Conservation (phyloP, 2,797 vertebrate species). For the Anguilla megastoma region DNA sequence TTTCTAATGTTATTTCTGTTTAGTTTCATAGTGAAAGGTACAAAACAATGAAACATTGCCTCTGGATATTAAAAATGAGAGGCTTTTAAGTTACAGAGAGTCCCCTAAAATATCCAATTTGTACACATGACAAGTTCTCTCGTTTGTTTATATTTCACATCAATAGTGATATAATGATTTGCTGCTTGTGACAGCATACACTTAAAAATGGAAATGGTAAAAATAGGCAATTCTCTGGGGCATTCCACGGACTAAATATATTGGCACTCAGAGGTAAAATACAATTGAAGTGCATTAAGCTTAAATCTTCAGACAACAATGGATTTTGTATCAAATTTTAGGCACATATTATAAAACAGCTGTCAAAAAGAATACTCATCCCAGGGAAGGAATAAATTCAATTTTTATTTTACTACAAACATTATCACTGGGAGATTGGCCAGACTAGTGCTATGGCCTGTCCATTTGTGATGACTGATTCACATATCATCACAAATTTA, state of each 20-base stretch:
- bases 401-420: neutral
- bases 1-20: neutral
- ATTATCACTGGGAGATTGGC: neutral
- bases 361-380: conserved; percentile 1
- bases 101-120: neutral
- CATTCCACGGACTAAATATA: neutral
- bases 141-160: neutral
- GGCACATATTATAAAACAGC: neutral
- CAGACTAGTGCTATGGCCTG: neutral
- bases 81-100: neutral
- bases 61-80: neutral
- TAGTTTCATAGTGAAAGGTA: neutral
- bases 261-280: neutral
- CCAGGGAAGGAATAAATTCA: neutral
- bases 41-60: neutral
- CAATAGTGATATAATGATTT: neutral
- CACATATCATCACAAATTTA: neutral
- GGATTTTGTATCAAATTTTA: conserved; percentile 10
- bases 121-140: neutral
- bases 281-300: neutral
- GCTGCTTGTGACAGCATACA: neutral
- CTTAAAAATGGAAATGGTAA: neutral
- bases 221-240: neutral
- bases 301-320: neutral
- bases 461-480: neutral